Base-by-base conservation (phyloP, 2,113 vertebrate species). In the Gavialis gangeticus region DNA sequence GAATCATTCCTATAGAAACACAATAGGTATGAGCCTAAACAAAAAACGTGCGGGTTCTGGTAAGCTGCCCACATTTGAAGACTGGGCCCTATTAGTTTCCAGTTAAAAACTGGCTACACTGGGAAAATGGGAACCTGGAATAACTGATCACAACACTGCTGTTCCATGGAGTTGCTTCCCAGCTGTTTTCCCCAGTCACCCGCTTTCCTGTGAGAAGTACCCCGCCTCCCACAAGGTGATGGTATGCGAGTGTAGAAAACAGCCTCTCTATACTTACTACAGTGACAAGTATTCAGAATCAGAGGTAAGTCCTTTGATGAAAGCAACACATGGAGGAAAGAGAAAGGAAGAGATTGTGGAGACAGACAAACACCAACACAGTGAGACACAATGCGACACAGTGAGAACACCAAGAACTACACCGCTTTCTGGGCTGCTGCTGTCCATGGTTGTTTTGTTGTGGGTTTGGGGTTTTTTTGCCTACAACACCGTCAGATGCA, bases 231-330 rank as follows among this genome's bases (percentile, higher is more conserved):
- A 3, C 84, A 80, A 37, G 4, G 69, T 24, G 76, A 63, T 66
- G 75, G 87, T 19, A 83, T 64, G 80, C 55, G 54, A 75, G 95
- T 76, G 79, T 92, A 84, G 81, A 56, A 97, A 96, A 22, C 17
- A 75, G 95, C 93, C 97, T 98, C 96, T 98, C 98, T 97, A 97
- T 99, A 99, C 98, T 99, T 99, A 99, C 98, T 99, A 99, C 98
- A 96, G 97, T 97, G 97, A 98, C 97, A 99, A 98, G 98, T 97
- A 98, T 98, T 98, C 98, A 98, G 98, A 98, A 97, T 95, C 98
- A 96, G 98, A 98, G 97, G 97, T 97, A 98, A 98, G 97, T 98
- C 98, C 99, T 99, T 98, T 92, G 97, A 97, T 94, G 98, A 98
- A 97, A 97, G 98, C 97, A 94, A 98, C 97, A 96, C 96, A 91